A percentile compares a stretch with the other conserved stretches of the same genome.
phyloP scores from a whole-genome alignment of 2,888 invertebrate genomes.

The Minunthozetes semirufus region DNA sequence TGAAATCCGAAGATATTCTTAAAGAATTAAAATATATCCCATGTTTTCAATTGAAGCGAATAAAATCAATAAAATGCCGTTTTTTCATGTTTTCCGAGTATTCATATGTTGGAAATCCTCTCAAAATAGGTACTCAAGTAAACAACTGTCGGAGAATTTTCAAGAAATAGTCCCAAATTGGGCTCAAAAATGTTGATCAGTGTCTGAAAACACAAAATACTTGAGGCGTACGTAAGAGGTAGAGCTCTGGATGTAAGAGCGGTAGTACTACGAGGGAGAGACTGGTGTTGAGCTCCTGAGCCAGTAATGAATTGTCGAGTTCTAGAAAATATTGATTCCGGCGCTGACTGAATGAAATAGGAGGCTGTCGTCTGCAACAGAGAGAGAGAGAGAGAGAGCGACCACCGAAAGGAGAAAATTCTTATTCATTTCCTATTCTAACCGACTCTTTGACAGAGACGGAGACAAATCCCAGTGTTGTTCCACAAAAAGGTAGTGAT shows the following conservation, averaged over 20 bases:
- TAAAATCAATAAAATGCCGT: too few relatives aligned
- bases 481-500: too few relatives aligned
- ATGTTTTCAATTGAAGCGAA: too few relatives aligned
- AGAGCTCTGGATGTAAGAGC: background rate
- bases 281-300: background rate
- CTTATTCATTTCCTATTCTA: background rate
- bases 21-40: too few relatives aligned
- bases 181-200: background rate
- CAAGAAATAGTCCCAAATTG: background rate
- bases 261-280: background rate
- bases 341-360: background rate
- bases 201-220: background rate
- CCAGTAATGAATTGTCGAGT: conserved; percentile 4
- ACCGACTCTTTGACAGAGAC: too few relatives aligned
- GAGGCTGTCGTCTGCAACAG: background rate
- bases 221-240: conserved; percentile 18
- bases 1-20: too few relatives aligned
- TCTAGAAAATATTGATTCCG: conserved; percentile 16
- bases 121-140: background rate
- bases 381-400: background rate
- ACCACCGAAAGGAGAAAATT: background rate
- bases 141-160: background rate
- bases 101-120: too few relatives aligned
- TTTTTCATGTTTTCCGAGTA: too few relatives aligned
- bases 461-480: too few relatives aligned